Percentiles rank a stretch among this genome's conserved stretches.
phyloP scores from a whole-genome alignment of 2,888 invertebrate genomes.

The Creontiades dilutus region DNA sequence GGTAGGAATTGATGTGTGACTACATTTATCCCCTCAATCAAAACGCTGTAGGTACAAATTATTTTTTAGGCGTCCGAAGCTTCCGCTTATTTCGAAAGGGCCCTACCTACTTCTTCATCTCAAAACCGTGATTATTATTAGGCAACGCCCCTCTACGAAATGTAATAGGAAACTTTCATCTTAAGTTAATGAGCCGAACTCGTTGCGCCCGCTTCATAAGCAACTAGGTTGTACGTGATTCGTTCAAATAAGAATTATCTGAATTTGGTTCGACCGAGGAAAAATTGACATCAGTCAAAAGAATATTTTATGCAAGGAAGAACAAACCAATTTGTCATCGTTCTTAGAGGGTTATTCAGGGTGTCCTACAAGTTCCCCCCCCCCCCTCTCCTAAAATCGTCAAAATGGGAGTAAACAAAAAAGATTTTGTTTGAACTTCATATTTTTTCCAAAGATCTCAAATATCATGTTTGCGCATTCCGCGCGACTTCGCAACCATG shows the following conservation, averaged over 20 bases:
- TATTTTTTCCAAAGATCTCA: too few species aligned
- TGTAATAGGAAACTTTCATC: slow-evolving; percentile 23
- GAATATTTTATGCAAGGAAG: too few species aligned
- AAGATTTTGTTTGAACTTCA: too few species aligned
- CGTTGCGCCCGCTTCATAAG: not conserved
- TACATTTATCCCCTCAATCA: slow-evolving; percentile 5
- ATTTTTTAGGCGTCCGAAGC: slow-evolving; percentile 27
- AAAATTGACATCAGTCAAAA: too few species aligned
- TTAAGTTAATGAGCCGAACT: not conserved
- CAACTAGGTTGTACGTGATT: not conserved
- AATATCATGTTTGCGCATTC: too few species aligned
- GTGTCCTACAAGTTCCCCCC: too few species aligned
- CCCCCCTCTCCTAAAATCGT: too few species aligned
- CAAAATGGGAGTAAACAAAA: too few species aligned
- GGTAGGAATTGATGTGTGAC: slow-evolving; percentile 12
- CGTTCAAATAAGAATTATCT: slow-evolving; percentile 15
- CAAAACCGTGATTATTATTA: slow-evolving; percentile 8
- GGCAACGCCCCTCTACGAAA: slow-evolving; percentile 12
- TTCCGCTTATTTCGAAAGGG: slow-evolving; percentile 18
- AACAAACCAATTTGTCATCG: too few species aligned
- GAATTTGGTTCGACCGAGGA: not conserved
- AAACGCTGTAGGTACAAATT: slow-evolving; percentile 29
- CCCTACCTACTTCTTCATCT: not conserved
- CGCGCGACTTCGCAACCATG: too few species aligned
- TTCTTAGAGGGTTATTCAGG: too few species aligned